Percentiles rank a stretch among this genome's conserved stretches.
Conservation (phyloP, 2,113 vertebrate species). For the Eurystomus gularis region DNA sequence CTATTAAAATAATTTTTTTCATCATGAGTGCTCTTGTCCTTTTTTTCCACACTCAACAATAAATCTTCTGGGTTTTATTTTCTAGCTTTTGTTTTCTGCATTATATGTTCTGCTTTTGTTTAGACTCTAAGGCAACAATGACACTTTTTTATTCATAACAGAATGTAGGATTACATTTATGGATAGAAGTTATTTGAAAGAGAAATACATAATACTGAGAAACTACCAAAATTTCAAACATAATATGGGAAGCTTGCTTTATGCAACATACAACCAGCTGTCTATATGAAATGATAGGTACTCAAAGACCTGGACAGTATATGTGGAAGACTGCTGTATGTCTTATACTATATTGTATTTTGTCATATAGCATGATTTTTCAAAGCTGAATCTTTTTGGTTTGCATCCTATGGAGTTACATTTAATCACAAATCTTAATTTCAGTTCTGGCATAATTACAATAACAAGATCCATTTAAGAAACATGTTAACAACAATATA, state of each 20-base stretch:
- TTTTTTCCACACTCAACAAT: not conserved
- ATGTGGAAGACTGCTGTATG: not conserved
- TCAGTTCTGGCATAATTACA: not conserved
- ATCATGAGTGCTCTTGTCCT: not conserved
- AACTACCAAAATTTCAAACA: not conserved
- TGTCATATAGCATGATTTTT: not conserved
- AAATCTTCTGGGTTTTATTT: constrained; percentile 40
- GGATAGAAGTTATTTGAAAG: not conserved
- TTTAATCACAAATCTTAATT: not conserved
- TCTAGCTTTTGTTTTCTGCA: not conserved
- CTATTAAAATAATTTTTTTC: constrained; percentile 24
- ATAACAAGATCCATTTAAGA: not conserved
- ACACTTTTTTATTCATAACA: not conserved
- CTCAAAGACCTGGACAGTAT: not conserved
- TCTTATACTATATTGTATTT: not conserved
- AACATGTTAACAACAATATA: not conserved
- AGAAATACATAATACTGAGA: not conserved
- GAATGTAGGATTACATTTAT: not conserved
- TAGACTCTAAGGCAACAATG: not conserved
- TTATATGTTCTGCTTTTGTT: constrained; percentile 22
- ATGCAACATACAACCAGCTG: not conserved
- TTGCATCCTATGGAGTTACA: not conserved
- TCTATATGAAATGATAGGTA: not conserved
- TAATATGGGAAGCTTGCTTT: not conserved
- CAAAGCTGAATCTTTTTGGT: not conserved